Conservation (phyloP, 1,140 invertebrate species). For the Chironomus tepperi region DNA sequence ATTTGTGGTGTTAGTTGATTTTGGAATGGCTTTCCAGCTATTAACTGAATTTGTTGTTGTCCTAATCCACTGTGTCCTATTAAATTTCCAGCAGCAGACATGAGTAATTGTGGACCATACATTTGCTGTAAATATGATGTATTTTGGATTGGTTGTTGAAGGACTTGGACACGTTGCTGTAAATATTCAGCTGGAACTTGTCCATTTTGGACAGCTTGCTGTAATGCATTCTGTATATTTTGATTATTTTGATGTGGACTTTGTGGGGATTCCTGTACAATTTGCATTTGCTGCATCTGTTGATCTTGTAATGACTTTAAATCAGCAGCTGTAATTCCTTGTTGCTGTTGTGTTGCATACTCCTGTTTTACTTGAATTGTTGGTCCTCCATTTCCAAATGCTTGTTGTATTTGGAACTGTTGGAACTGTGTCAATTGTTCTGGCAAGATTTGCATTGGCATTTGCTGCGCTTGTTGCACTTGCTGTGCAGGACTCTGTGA, state of each 20-base stretch:
- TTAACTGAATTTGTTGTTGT: constrained; percentile 58
- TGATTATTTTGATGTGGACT: constrained; percentile 50
- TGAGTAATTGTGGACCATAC: constrained; percentile 66
- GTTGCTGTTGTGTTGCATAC: constrained; percentile 34
- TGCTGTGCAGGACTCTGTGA: constrained; percentile 39
- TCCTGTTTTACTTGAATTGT: constrained; percentile 45
- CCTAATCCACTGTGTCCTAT: constrained; percentile 65
- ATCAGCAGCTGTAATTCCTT: constrained; percentile 28
- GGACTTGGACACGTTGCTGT: constrained; percentile 59
- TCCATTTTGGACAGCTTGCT: constrained; percentile 35
- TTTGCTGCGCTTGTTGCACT: constrained; percentile 34
- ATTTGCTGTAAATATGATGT: constrained; percentile 69
- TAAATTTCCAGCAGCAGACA: constrained; percentile 61
- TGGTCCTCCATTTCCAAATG: constrained; percentile 35
- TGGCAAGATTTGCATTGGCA: constrained; percentile 37
- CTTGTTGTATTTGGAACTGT: constrained; percentile 34
- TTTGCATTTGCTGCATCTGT: constrained; percentile 41
- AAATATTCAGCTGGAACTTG: constrained; percentile 48
- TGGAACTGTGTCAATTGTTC: constrained; percentile 40
- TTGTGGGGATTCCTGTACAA: constrained; percentile 38
- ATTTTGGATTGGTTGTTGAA: constrained; percentile 72
- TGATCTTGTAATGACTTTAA: constrained; percentile 42
- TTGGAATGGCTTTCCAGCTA: constrained; percentile 72
- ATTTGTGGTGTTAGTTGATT: constrained; percentile 68
- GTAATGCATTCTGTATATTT: constrained; percentile 41